Percentiles rank a stretch among this genome's conserved stretches.
phyloP scores from a whole-genome alignment of 2,797 vertebrate species.

The Helarctos malayanus region DNA sequence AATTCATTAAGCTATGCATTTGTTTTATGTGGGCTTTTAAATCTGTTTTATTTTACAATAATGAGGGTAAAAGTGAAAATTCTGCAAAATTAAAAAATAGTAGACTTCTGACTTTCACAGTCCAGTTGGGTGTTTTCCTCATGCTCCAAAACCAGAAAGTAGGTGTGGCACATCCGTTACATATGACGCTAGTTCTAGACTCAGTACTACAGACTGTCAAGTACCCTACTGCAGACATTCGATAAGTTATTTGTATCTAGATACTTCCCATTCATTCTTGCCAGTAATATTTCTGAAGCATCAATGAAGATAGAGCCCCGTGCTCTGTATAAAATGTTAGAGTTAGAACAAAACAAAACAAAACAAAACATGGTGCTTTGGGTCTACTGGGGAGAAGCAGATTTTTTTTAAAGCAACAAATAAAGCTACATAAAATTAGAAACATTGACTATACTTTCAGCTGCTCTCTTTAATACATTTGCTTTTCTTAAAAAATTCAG shows the following conservation, averaged over 20 bases:
- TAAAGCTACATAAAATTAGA: constrained; percentile 55
- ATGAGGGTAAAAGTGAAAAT: constrained; percentile 27
- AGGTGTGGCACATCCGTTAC: background rate
- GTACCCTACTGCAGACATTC: background rate
- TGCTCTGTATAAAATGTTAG: background rate
- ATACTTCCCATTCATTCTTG: constrained; percentile 28
- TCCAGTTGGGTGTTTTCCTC: background rate
- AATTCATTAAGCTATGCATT: background rate
- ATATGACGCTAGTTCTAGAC: background rate
- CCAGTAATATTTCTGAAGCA: background rate
- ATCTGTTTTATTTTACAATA: constrained; percentile 42
- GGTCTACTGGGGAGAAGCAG: background rate
- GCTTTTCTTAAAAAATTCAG: background rate
- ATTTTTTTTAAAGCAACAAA: background rate
- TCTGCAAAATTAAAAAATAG: constrained; percentile 31
- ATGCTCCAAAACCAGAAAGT: background rate
- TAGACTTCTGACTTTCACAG: background rate
- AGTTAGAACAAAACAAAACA: constrained; percentile 3
- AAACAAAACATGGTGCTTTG: constrained; percentile 3
- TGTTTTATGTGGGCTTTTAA: background rate
- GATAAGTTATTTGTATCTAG: background rate
- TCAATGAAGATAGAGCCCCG: background rate
- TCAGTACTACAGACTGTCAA: background rate
- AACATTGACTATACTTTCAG: background rate
- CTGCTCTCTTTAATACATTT: constrained; percentile 38